These are phyloP conservation scores for Zeugodacus cucurbitae DNA, from an alignment of 1,140 invertebrate genomes.

Conservation along the genomic window DNA sequence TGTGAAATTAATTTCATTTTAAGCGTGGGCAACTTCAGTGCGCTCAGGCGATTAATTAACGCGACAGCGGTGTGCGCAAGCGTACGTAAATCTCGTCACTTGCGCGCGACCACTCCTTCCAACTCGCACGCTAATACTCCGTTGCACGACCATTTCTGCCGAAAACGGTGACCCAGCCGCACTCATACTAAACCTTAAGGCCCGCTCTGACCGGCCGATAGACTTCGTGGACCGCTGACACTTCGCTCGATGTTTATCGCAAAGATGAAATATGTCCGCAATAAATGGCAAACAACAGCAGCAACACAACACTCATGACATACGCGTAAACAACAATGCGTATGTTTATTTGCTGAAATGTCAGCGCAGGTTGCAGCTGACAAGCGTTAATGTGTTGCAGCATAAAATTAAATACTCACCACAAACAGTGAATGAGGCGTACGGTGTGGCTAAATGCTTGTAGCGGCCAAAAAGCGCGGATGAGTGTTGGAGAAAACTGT, in stretches of 20 bases:
- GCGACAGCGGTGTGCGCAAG: background rate
- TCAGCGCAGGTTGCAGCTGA: background rate
- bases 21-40: background rate
- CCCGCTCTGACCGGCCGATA: background rate
- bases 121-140: background rate
- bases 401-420: background rate
- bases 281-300: constrained; percentile 23
- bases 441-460: background rate
- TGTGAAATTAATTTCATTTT: constrained; percentile 24
- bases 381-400: constrained; percentile 16
- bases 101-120: background rate
- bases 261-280: constrained; percentile 18
- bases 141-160: background rate
- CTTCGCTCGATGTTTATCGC: background rate
- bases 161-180: background rate
- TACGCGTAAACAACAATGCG: background rate
- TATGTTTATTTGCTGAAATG: background rate
- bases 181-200: background rate
- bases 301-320: background rate
- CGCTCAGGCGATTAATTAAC: background rate
- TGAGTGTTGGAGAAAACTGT: background rate
- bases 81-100: background rate
- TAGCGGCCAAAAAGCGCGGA: background rate
- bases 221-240: background rate
- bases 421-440: background rate